Evolutionary conservation across 2,888 invertebrate genomes (phyloP).

Genomic region (Diarsia rubi): DNA sequence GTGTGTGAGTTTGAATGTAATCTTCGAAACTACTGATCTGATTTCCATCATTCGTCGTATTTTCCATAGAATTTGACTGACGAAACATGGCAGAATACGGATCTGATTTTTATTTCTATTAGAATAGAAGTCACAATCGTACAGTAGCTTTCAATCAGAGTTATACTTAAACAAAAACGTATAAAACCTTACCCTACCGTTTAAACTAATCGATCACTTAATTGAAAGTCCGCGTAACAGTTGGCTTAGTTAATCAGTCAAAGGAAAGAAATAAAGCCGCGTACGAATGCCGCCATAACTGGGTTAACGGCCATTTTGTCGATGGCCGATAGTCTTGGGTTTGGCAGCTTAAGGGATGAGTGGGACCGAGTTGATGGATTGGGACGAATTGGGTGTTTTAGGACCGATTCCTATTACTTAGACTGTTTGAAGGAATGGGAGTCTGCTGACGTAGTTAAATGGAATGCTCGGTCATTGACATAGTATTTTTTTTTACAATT

Average conservation of each 20-base stretch:
- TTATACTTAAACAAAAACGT: background rate
- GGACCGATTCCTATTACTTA: conserved; percentile 41
- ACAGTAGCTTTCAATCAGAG: background rate
- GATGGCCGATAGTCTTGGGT: conserved; percentile 64
- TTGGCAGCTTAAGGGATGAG: conserved; percentile 44
- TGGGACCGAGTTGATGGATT: conserved; percentile 32
- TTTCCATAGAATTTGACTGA: background rate
- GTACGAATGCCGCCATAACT: conserved; percentile 77
- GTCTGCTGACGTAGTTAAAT: background rate
- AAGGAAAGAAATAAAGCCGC: conserved; percentile 76
- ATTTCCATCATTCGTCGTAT: background rate
- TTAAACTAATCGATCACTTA: conserved; percentile 61
- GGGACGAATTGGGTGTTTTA: conserved; percentile 32
- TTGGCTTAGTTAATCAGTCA: conserved; percentile 62
- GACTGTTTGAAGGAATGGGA: background rate
- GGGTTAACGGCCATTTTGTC: conserved; percentile 82
- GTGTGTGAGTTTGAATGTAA: too few relatives aligned
- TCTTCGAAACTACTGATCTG: background rate
- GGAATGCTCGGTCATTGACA: background rate
- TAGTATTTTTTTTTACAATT: background rate
- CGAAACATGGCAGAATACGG: background rate
- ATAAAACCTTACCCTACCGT: conserved; percentile 2
- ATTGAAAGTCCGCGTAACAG: conserved; percentile 64
- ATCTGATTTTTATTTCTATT: background rate
- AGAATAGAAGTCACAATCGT: background rate